Conservation (phyloP, 2,113 vertebrate genomes). For the Pomatorhinus ruficollis region DNA sequence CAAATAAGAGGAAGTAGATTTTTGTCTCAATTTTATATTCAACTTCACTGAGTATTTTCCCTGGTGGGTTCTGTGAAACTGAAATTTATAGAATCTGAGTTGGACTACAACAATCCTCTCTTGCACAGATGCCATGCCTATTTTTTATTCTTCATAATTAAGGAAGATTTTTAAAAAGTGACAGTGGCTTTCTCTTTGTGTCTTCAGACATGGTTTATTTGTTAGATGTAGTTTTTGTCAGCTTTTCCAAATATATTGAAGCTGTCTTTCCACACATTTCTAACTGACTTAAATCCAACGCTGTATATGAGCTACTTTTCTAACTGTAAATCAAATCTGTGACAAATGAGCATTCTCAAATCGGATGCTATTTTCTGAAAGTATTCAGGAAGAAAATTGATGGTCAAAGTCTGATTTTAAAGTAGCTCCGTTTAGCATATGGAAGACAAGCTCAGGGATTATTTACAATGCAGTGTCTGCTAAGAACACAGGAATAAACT, state of each 20-base stretch:
- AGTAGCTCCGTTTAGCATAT: not conserved
- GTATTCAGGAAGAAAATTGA: not conserved
- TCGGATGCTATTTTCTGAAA: not conserved
- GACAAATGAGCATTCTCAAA: not conserved
- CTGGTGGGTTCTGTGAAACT: not conserved
- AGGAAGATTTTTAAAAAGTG: not conserved
- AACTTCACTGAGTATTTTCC: not conserved
- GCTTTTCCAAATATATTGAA: not conserved
- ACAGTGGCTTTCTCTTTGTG: not conserved
- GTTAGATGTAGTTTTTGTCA: not conserved
- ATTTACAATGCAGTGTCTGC: not conserved
- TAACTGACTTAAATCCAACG: not conserved
- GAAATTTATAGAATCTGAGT: not conserved
- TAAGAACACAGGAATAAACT: not conserved
- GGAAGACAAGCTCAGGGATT: not conserved
- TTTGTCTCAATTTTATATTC: not conserved
- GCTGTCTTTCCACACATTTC: not conserved
- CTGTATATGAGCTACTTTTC: not conserved
- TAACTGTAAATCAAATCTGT: not conserved
- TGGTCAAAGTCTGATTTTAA: not conserved
- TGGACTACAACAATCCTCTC: not conserved
- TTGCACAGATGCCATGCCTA: not conserved
- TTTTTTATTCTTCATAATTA: not conserved
- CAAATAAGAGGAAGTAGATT: not conserved
- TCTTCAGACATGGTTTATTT: not conserved